Conservation (phyloP, 2,888 invertebrate species). For the Volucella inanis region DNA sequence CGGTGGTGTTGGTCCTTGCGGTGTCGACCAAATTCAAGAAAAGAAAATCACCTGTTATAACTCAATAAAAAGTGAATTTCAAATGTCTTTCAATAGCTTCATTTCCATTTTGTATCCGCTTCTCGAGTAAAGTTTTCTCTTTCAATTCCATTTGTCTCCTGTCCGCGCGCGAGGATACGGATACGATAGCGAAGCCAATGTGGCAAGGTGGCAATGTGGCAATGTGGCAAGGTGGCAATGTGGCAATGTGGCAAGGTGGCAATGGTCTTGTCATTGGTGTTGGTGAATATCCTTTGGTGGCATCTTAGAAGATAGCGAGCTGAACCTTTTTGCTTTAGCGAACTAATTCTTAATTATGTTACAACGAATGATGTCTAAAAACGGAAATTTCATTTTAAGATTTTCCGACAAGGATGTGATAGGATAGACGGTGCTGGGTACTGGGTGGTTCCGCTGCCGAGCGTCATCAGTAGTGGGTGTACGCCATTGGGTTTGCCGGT, state of each 20-base stretch:
- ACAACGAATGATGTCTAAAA: constrained; percentile 63
- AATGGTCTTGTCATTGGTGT: too few species aligned
- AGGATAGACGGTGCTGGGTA: constrained; percentile 43
- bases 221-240: too few species aligned
- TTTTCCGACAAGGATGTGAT: constrained; percentile 68
- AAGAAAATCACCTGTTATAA: constrained; percentile 75
- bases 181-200: not conserved
- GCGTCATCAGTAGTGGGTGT: not conserved
- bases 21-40: constrained; percentile 66
- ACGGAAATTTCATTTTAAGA: constrained; percentile 69
- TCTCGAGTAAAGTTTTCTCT: constrained; percentile 53
- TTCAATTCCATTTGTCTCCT: constrained; percentile 33
- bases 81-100: constrained; percentile 72
- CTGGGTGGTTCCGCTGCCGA: not conserved
- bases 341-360: constrained; percentile 66
- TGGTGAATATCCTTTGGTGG: constrained; percentile 19
- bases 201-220: too few species aligned
- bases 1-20: constrained; percentile 37
- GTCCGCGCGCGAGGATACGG: not conserved
- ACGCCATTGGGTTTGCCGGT: not conserved
- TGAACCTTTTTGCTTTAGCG: constrained; percentile 32
- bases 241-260: too few species aligned
- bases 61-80: constrained; percentile 73
- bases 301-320: constrained; percentile 25
- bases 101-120: constrained; percentile 73